Evolutionary conservation across 2,113 vertebrate genomes (phyloP), one percentile per base, ranked within the genome.

Genomic region (Spermophilus dauricus): DNA sequence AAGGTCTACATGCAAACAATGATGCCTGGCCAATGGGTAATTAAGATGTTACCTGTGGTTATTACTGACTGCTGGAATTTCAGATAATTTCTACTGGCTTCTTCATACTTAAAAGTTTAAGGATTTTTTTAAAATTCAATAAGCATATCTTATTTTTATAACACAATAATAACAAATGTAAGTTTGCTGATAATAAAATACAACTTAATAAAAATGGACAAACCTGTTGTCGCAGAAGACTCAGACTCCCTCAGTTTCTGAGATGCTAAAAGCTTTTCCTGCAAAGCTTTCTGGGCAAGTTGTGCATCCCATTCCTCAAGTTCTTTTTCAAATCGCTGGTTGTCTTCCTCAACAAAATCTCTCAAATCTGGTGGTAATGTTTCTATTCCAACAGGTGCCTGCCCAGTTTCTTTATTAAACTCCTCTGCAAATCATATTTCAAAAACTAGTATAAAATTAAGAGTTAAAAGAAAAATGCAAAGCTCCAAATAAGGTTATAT

Each of bases 351-450:
- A 93, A 99, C 99, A 0, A 99, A 99, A 85, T 99, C 99, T 98
- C 99, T 99, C 98, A 99, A 98, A 98, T 99, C 99, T 2, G 99
- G 98, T 34, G 99, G 99, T 2, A 99, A 98, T 0, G 99, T 99
- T 98, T 99, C 99, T 99, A 99, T 98, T 95, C 99, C 99, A 75
- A 99, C 99, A 97, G 99, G 98, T 34, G 99, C 98, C 98, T 99
- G 99, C 2, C 99, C 99, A 0, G 99, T 99, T 98, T 99, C 99
- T 95, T 99, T 99, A 98, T 99, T 99, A 94, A 99, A 99, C 86
- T 99, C 99, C 95, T 99, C 99, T 99, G 99, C 2, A 96, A 97
- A 96, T 95, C 32, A 95, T 11, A 98, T 97, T 65, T 51, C 0
- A 92, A 73, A 97, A 95, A 97, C 70, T 53, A 95, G 56, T 94